These are phyloP conservation scores for Drosophila dunni DNA, from an alignment of 1,140 invertebrate genomes.

Conservation along the genomic window DNA sequence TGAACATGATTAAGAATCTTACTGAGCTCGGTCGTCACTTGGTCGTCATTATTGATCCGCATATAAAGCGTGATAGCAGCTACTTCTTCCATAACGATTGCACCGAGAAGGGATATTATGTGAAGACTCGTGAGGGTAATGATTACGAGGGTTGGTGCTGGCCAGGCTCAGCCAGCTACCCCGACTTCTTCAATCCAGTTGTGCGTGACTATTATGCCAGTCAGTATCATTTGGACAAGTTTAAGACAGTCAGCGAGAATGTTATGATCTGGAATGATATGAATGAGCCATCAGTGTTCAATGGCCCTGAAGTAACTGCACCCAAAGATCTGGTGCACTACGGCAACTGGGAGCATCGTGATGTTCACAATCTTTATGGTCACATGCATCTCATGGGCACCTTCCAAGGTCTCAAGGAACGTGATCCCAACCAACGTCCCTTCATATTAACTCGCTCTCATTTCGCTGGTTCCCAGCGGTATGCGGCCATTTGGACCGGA, in stretches of 20 bases:
- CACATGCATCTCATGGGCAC: conserved; percentile 89
- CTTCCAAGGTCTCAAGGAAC: conserved; percentile 91
- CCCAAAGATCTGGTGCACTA: conserved; percentile 93
- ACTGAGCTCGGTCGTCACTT: conserved; percentile 96
- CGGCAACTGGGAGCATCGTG: conserved; percentile 95
- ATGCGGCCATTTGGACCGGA: conserved; percentile 98
- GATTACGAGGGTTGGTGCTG: conserved; percentile 95
- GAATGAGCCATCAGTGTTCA: conserved; percentile 99
- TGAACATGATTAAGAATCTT: conserved; percentile 96
- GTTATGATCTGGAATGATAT: conserved; percentile 99
- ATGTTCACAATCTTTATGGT: conserved; percentile 98
- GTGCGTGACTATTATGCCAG: conserved; percentile 94
- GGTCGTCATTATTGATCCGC: conserved; percentile 98
- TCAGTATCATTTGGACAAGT: conserved; percentile 92
- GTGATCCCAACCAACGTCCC: conserved; percentile 90
- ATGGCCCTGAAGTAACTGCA: conserved; percentile 98
- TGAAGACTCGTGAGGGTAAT: conserved; percentile 95
- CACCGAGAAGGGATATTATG: conserved; percentile 92
- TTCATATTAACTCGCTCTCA: conserved; percentile 96
- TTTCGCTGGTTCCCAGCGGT: conserved; percentile 97
- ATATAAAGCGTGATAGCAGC: conserved; percentile 95
- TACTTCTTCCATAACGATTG: conserved; percentile 97
- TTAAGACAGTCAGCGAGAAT: conserved; percentile 94
- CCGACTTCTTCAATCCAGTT: conserved; percentile 96
- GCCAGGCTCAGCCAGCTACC: conserved; percentile 94